Percentiles rank a stretch among this genome's conserved stretches.
phyloP scores from a whole-genome alignment of 2,797 vertebrate genomes.

The Anas bernieri region DNA sequence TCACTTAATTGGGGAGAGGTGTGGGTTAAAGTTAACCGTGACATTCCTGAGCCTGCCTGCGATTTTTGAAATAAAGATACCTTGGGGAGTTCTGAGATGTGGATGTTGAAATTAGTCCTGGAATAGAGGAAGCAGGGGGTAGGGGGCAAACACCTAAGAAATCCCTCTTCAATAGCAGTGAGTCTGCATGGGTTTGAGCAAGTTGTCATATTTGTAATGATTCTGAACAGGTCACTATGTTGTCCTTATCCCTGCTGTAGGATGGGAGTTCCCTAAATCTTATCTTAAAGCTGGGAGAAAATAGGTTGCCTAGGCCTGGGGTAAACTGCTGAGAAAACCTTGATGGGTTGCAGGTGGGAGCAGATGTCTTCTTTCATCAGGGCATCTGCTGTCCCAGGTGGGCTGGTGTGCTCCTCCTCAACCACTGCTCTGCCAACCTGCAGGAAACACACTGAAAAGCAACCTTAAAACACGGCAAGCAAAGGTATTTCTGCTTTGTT shows the following conservation, averaged over 20 bases:
- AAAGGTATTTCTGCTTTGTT: not conserved
- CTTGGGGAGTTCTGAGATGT: not conserved
- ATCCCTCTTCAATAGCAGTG: not conserved
- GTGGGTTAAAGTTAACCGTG: not conserved
- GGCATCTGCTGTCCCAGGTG: fast-evolving
- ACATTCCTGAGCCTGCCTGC: not conserved
- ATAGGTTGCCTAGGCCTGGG: not conserved
- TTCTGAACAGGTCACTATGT: not conserved
- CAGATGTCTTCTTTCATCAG: not conserved
- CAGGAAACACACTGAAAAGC: not conserved
- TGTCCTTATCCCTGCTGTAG: not conserved
- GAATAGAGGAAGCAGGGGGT: not conserved
- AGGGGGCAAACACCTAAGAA: not conserved
- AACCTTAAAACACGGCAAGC: not conserved
- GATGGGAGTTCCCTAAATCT: not conserved
- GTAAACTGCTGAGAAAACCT: not conserved
- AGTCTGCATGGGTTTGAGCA: not conserved
- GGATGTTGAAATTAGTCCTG: not conserved
- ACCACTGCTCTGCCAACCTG: fast-evolving
- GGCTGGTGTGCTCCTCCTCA: not conserved
- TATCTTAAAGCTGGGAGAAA: not conserved
- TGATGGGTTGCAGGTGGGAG: not conserved
- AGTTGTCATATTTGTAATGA: not conserved
- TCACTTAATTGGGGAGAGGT: not conserved
- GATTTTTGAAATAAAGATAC: not conserved